Conservation (phyloP, 2,888 invertebrate species). For the Cephus spinipes region DNA sequence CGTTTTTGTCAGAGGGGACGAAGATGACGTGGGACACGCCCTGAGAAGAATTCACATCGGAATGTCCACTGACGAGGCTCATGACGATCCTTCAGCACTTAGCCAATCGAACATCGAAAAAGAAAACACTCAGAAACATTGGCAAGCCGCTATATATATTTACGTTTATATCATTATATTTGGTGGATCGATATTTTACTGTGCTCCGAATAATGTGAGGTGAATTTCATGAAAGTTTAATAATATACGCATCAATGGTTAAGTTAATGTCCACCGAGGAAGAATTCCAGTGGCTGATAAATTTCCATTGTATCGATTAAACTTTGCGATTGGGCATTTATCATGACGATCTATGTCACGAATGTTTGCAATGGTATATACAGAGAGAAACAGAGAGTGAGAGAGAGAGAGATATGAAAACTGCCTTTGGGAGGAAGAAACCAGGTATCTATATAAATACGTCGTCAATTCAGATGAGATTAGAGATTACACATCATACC, state of each 20-base stretch:
- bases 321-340: background rate
- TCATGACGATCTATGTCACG: constrained; percentile 12
- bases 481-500: background rate
- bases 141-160: background rate
- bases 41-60: background rate
- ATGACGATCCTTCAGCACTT: background rate
- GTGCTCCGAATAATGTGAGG: background rate
- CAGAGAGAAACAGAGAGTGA: constrained; percentile 15
- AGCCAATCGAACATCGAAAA: background rate
- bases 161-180: background rate
- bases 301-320: background rate
- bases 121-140: background rate
- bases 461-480: background rate
- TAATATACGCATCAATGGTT: background rate
- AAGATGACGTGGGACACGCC: background rate
- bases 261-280: background rate
- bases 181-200: background rate
- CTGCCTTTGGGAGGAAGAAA: background rate
- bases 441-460: background rate
- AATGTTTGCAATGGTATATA: constrained; percentile 15
- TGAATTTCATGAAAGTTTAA: background rate
- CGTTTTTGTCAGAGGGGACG: background rate
- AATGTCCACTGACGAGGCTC: background rate
- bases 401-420: constrained; percentile 1
- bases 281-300: background rate